phyloP scores from a whole-genome alignment of 2,797 vertebrate genomes.

The Nyctibius grandis region DNA sequence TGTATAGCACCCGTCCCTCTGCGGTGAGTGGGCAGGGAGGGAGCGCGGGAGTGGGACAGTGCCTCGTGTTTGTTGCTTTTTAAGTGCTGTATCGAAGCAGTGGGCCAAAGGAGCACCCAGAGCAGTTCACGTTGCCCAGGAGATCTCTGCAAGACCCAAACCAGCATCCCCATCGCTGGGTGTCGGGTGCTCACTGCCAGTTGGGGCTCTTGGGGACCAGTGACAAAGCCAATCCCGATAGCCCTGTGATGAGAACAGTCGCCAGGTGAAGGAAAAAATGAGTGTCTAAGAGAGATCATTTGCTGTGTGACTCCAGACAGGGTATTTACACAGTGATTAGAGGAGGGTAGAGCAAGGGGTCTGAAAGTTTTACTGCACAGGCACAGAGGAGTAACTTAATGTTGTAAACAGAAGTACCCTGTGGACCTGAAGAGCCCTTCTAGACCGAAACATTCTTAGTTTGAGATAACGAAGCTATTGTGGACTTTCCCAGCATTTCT shows the following conservation, averaged over 20 bases:
- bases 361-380: background rate
- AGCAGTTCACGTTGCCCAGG: accelerated
- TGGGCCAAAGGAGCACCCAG: accelerated
- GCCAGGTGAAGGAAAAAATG: accelerated
- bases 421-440: background rate
- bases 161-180: background rate
- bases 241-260: background rate
- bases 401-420: background rate
- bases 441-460: accelerated
- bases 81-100: accelerated
- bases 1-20: constrained; percentile 85
- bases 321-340: background rate
- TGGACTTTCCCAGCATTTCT: background rate
- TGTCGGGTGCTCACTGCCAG: accelerated
- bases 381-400: background rate
- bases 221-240: background rate
- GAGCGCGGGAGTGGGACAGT: accelerated
- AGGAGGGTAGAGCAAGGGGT: background rate
- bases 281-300: accelerated
- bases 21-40: constrained; percentile 37
- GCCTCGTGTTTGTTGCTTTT: accelerated
- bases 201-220: background rate
- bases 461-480: accelerated
- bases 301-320: background rate
- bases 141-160: background rate